Base-by-base conservation (phyloP, 1,140 invertebrate species). In the Dinothrombium tinctorium region DNA sequence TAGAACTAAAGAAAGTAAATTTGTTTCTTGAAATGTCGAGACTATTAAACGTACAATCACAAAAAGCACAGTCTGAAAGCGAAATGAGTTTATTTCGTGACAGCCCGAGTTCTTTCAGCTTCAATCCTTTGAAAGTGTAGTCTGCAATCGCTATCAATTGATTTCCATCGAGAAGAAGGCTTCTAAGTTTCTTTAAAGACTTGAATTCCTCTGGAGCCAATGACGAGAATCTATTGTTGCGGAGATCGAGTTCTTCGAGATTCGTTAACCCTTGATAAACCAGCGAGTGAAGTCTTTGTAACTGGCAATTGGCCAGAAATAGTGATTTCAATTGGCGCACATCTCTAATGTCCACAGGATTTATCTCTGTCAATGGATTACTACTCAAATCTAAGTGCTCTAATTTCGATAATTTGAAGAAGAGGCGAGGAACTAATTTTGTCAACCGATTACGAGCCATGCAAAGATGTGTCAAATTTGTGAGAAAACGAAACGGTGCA, bases 1-100 rank as follows among this genome's bases (percentile, higher is more conserved):
- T 58, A 17, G 65, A 54, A 52, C 73, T 69, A 29, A 75, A 61
- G 14, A 63, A 62, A 45, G 69, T 65, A 37, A 78, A 60, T 54
- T 73, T 73, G 51, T 79, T 79, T 53, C 72, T 70, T 38, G 72
- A 69, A 22, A 79, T 60, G 53, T 79, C 74, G 42, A 78, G 53
- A 32, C 63, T 57, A 25, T 74, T 59, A 12, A 46, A 20, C 4
- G 69, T 69, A 39, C 74, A 59, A 54, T 76, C 74, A 37, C 63
- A 59, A 50, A 79, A 74, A 26, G 74, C 70, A 38, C 66, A 64
- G 20, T 68, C 64, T 25, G 72, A 69, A 46, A 79, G 61, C 54
- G 74, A 69, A 15, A 69, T 72, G 36, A 82, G 60, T 37, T 72
- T 61, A 54, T 81, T 82, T 46, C 68, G 65, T 20, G 72, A 66